Evolutionary conservation across 2,113 vertebrate species (phyloP).

Genomic region (Microtus montanus): DNA sequence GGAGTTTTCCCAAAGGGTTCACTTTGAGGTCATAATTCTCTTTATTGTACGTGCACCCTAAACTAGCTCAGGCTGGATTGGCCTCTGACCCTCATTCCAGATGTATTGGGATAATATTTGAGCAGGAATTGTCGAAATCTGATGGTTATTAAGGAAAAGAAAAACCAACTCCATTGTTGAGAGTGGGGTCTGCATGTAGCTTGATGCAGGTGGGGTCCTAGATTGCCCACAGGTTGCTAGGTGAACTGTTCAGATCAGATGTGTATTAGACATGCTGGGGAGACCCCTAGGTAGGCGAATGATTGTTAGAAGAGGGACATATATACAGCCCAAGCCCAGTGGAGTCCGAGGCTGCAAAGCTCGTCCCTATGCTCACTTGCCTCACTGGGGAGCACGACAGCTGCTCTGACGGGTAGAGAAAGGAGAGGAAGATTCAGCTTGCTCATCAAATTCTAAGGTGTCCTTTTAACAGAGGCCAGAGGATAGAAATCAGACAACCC

Average conservation of each 20-base stretch:
- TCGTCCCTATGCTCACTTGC: too few relatives aligned
- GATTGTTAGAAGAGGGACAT: neutral
- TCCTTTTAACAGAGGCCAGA: neutral
- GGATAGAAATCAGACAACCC: neutral
- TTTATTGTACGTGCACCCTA: too few relatives aligned
- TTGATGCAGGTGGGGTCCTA: neutral
- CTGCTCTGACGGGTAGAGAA: neutral
- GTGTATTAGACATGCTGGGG: neutral
- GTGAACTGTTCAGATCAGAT: neutral
- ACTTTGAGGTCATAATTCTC: neutral
- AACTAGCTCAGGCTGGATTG: neutral
- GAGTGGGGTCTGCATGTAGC: neutral
- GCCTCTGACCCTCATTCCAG: neutral
- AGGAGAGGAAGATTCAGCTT: fast-evolving
- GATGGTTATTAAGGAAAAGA: neutral
- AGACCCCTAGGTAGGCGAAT: neutral
- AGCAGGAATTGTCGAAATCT: neutral
- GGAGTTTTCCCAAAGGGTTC: neutral
- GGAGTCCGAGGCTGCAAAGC: neutral
- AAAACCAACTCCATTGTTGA: neutral
- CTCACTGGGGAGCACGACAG: neutral
- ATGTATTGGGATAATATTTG: neutral
- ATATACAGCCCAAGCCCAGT: neutral
- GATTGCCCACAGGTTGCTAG: neutral
- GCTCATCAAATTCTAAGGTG: fast-evolving